phyloP scores from a whole-genome alignment of 2,113 vertebrate species.

The Toxotes jaculatrix region DNA sequence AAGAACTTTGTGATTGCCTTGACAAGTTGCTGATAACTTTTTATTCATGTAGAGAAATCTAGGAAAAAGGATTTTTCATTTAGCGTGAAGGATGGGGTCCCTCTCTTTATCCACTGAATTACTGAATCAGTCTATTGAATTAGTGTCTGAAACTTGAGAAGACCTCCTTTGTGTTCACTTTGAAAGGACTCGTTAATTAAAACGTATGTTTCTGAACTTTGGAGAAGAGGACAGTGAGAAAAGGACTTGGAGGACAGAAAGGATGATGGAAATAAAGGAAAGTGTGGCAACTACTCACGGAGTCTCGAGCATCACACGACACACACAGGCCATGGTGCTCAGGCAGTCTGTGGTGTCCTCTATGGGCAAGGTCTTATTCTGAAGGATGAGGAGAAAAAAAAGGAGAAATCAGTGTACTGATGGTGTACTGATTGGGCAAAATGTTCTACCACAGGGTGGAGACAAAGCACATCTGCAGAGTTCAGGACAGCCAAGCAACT shows the following conservation, averaged over 20 bases:
- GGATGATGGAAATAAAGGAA: not conserved
- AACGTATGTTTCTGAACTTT: constrained; percentile 30
- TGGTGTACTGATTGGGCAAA: not conserved
- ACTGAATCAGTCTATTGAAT: constrained; percentile 12
- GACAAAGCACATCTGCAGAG: constrained; percentile 30
- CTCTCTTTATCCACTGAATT: constrained; percentile 7
- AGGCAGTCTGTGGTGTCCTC: constrained; percentile 96
- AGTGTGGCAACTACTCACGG: constrained; percentile 85
- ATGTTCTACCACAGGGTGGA: constrained; percentile 67
- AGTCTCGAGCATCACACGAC: constrained; percentile 95
- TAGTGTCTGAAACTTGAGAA: not conserved
- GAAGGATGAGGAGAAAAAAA: constrained; percentile 22
- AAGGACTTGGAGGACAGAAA: not conserved
- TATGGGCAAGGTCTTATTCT: constrained; percentile 95
- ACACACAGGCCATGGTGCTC: constrained; percentile 96
- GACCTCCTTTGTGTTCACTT: constrained; percentile 10
- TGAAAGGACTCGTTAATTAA: constrained; percentile 37
- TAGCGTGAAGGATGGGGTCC: constrained; percentile 41
- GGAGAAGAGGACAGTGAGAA: not conserved
- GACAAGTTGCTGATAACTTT: constrained; percentile 1
- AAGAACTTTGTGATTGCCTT: not conserved
- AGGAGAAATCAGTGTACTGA: too few relatives aligned
- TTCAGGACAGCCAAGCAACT: not conserved
- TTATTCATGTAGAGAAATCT: constrained; percentile 23
- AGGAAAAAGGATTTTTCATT: constrained; percentile 14